Evolutionary conservation across 2,888 invertebrate species (phyloP).

Genomic region (Dynastes grantii): DNA sequence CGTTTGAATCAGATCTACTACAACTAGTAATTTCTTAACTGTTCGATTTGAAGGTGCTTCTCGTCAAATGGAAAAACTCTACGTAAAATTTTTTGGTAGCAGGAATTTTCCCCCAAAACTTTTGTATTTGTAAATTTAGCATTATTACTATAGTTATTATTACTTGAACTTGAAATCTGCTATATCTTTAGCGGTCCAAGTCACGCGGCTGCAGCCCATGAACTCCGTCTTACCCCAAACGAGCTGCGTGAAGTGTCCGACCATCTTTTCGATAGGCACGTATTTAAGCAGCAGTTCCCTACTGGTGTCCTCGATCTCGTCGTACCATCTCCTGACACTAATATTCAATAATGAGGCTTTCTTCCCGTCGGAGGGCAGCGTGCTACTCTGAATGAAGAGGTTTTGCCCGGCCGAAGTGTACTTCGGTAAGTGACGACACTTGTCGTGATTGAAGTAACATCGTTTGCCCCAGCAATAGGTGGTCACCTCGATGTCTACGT

Average conservation of each 20-base stretch:
- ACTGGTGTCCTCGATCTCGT: slow-evolving; percentile 8
- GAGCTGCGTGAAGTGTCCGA: slow-evolving; percentile 40
- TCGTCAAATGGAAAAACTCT: too few species aligned
- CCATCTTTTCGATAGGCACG: not conserved
- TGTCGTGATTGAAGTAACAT: slow-evolving; percentile 30
- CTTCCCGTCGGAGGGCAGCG: not conserved
- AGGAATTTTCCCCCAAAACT: too few species aligned
- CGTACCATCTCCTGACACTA: slow-evolving; percentile 18
- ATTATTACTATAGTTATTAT: too few species aligned
- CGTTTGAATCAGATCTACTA: too few species aligned
- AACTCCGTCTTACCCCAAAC: slow-evolving; percentile 17
- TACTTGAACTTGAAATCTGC: not conserved
- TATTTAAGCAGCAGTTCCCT: not conserved
- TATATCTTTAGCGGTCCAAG: not conserved
- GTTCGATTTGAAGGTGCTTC: too few species aligned
- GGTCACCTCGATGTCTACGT: slow-evolving; percentile 29
- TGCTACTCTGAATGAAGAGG: slow-evolving; percentile 11
- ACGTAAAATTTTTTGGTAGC: too few species aligned
- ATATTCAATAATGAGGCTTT: not conserved
- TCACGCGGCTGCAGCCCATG: slow-evolving; percentile 30
- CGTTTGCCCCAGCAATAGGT: slow-evolving; percentile 31
- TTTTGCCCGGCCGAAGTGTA: slow-evolving; percentile 32
- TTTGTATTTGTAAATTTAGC: too few species aligned
- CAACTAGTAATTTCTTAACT: too few species aligned
- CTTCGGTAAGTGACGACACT: slow-evolving; percentile 33